These are phyloP conservation scores for Hyles lineata DNA, from an alignment of 2,888 invertebrate genomes.

Conservation along the genomic window DNA sequence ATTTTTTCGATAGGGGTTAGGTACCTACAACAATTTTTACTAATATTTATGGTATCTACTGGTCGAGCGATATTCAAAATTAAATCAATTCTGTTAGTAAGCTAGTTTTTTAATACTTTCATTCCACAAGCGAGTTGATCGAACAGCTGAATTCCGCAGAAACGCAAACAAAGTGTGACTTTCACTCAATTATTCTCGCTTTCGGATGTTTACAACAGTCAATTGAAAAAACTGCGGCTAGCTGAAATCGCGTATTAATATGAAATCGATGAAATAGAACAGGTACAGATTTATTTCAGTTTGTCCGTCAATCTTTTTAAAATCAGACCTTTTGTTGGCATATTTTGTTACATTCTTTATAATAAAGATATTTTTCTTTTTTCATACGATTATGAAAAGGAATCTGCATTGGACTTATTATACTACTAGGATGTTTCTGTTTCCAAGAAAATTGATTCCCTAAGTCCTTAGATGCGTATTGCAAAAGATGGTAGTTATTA, in stretches of 20 bases:
- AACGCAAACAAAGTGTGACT: slow-evolving; percentile 27
- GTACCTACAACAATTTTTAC: too few relatives aligned
- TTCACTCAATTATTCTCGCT: slow-evolving; percentile 33
- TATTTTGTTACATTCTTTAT: too few relatives aligned
- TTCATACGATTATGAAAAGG: too few relatives aligned
- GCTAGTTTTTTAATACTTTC: slow-evolving; percentile 15
- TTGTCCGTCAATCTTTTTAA: background rate
- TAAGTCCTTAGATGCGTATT: too few relatives aligned
- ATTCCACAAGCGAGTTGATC: slow-evolving; percentile 7
- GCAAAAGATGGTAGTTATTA: too few relatives aligned
- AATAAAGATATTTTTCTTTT: too few relatives aligned
- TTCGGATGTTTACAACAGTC: slow-evolving; percentile 16
- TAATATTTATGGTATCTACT: too few relatives aligned
- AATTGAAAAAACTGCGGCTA: slow-evolving; percentile 17
- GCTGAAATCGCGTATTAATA: slow-evolving; percentile 14
- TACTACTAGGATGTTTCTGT: too few relatives aligned
- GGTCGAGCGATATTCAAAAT: background rate
- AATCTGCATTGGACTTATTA: too few relatives aligned
- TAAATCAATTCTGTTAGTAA: background rate
- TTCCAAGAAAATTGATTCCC: too few relatives aligned
- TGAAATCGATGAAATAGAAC: background rate
- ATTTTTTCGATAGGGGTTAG: too few relatives aligned
- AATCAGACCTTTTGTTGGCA: background rate
- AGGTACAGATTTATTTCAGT: background rate
- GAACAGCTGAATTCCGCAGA: slow-evolving; percentile 22